These are phyloP conservation scores for Campoplex nolae DNA, from an alignment of 2,888 invertebrate species.

Conservation along the genomic window DNA sequence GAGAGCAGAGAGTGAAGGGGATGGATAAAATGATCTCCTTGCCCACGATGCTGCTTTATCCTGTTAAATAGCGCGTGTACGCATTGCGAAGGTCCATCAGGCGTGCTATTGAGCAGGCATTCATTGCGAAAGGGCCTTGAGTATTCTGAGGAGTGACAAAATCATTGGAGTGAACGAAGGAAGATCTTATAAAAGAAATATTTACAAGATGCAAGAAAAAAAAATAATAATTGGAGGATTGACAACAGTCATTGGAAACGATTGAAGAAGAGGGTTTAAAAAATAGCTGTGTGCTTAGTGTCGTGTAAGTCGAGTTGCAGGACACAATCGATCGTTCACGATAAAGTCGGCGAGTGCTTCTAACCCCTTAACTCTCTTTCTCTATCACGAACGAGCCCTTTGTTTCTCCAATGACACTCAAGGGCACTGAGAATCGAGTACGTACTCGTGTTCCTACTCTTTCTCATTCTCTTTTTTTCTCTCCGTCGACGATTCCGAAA, in stretches of 20 bases:
- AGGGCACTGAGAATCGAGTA: slow-evolving; percentile 70
- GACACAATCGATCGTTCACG: slow-evolving; percentile 66
- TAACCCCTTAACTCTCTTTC: slow-evolving; percentile 53
- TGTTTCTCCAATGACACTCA: slow-evolving; percentile 73
- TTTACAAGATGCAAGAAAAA: slow-evolving; percentile 72
- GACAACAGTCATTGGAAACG: slow-evolving; percentile 51
- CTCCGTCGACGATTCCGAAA: slow-evolving; percentile 25
- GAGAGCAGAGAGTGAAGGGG: too few species aligned
- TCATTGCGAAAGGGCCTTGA: too few species aligned
- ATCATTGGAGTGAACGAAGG: background rate
- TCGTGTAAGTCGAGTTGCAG: slow-evolving; percentile 48
- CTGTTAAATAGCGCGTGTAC: too few species aligned
- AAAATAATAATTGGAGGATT: background rate
- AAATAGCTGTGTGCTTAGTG: slow-evolving; percentile 20
- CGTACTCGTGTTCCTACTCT: slow-evolving; percentile 57
- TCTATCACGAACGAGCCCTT: slow-evolving; percentile 60
- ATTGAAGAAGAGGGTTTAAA: slow-evolving; percentile 33
- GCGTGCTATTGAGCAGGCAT: too few species aligned
- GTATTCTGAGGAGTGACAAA: background rate
- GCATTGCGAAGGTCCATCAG: too few species aligned
- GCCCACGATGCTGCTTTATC: too few species aligned
- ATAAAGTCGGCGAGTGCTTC: slow-evolving; percentile 59
- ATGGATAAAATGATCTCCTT: too few species aligned
- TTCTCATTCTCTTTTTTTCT: background rate
- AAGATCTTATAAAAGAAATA: slow-evolving; percentile 28